These are phyloP conservation scores for Chelonoidis abingdonii DNA, from an alignment of 2,113 vertebrate genomes.

Conservation along the genomic window DNA sequence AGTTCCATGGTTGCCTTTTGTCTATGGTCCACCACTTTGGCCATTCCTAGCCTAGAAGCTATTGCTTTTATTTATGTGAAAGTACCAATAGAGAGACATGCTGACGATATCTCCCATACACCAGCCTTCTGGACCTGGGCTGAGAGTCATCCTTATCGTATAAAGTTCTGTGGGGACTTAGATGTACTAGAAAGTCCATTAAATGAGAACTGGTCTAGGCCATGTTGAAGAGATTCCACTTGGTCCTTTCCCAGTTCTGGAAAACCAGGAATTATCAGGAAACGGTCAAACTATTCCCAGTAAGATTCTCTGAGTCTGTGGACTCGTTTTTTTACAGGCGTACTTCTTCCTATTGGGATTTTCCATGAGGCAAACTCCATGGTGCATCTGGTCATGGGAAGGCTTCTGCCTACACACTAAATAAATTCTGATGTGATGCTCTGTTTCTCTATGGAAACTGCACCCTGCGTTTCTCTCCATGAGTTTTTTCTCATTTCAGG, in stretches of 20 bases:
- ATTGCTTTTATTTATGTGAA: not conserved
- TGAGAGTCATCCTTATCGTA: not conserved
- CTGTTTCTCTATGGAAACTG: constrained; percentile 74
- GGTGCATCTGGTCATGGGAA: constrained; percentile 72
- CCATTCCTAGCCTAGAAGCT: not conserved
- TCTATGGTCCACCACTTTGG: not conserved
- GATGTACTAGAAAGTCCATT: not conserved
- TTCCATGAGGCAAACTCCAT: not conserved
- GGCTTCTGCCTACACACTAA: constrained; percentile 65
- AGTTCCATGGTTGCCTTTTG: not conserved
- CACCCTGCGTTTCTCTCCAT: constrained; percentile 54
- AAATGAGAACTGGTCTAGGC: not conserved
- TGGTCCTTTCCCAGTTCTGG: not conserved
- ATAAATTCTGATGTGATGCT: constrained; percentile 62
- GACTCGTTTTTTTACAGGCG: not conserved
- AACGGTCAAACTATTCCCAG: not conserved
- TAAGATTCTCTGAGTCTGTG: not conserved
- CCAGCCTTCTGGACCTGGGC: not conserved
- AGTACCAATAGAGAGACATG: not conserved
- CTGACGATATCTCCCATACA: not conserved
- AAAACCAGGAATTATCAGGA: not conserved
- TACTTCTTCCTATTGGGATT: constrained; percentile 20
- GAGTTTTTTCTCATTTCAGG: constrained; percentile 75
- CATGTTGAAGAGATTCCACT: not conserved
- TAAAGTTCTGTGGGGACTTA: not conserved